Conservation (phyloP, 2,888 invertebrate species). For the Entomobrya proxima region DNA sequence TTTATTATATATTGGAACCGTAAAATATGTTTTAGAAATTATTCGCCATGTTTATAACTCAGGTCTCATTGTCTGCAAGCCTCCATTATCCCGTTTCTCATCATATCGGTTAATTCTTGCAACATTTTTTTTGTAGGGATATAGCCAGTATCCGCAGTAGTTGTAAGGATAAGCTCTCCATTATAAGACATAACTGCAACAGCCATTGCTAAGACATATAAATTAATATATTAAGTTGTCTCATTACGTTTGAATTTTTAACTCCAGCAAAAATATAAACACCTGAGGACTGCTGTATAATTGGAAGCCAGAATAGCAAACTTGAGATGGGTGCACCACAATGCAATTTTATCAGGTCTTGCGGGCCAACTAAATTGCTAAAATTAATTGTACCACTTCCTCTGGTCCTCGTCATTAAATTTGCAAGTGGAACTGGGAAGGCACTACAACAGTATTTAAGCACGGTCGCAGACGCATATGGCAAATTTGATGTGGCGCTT, state of each 20-base stretch:
- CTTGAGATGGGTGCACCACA: neutral
- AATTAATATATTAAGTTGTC: neutral
- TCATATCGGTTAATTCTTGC: no score
- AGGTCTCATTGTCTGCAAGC: no score
- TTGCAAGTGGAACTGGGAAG: no score
- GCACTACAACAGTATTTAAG: no score
- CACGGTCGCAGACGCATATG: no score
- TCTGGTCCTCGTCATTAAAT: no score
- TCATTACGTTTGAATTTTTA: neutral
- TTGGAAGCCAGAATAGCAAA: slow-evolving; percentile 35
- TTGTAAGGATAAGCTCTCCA: neutral
- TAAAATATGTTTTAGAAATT: no score
- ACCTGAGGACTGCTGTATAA: neutral
- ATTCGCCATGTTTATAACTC: no score
- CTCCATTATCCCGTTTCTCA: no score
- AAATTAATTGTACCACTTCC: neutral
- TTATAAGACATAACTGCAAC: slow-evolving; percentile 14
- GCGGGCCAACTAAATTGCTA: slow-evolving; percentile 16
- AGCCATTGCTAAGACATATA: slow-evolving; percentile 11
- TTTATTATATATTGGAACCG: no score
- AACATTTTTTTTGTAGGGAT: neutral
- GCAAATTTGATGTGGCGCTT: no score
- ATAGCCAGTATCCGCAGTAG: slow-evolving; percentile 10
- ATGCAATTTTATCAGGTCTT: neutral
- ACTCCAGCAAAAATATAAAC: no score